Evolutionary conservation across 2,113 vertebrate species (phyloP).

Genomic region (Cichladusa arquata): DNA sequence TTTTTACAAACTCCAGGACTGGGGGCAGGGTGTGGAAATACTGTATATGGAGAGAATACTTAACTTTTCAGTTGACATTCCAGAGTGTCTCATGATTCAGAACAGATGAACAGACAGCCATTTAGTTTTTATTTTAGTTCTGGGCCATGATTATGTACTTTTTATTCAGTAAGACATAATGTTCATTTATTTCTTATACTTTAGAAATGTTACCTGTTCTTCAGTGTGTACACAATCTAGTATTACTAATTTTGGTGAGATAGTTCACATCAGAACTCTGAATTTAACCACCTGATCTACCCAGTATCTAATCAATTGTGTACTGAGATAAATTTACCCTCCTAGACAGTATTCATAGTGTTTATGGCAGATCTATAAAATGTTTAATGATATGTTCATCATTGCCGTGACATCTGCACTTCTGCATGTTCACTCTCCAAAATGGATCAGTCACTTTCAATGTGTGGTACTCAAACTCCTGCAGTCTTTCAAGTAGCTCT

Average conservation of each 20-base stretch:
- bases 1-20: not conserved
- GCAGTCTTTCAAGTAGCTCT: not conserved
- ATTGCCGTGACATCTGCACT: not conserved
- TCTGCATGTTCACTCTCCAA: not conserved
- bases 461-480: not conserved
- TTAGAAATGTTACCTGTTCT: not conserved
- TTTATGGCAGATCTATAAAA: not conserved
- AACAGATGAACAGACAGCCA: not conserved
- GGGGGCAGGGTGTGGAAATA: fast-evolving
- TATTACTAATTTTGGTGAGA: not conserved
- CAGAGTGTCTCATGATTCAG: not conserved
- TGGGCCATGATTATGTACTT: not conserved
- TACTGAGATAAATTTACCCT: not conserved
- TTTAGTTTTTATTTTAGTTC: not conserved
- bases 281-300: not conserved
- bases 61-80: not conserved
- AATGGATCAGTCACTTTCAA: not conserved
- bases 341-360: not conserved
- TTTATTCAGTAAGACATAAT: not conserved
- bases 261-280: not conserved
- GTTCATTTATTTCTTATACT: not conserved
- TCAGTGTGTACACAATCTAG: not conserved
- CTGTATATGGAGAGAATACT: not conserved
- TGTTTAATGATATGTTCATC: not conserved
- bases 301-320: not conserved